phyloP scores from a whole-genome alignment of 2,888 invertebrate species.

The Athalia rosae region DNA sequence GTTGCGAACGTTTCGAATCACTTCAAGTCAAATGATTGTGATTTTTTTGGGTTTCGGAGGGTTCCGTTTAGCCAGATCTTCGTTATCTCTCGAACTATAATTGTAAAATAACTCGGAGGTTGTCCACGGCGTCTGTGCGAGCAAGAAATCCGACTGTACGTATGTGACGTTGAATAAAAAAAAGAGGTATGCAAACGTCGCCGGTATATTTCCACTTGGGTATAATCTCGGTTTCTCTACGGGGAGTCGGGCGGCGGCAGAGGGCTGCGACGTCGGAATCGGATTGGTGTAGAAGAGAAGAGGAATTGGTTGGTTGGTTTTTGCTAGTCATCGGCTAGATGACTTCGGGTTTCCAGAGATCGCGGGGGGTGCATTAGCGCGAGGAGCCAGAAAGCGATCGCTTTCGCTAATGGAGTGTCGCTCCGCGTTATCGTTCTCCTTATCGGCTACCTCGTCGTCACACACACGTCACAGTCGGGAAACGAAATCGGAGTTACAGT shows the following conservation, averaged over 20 bases:
- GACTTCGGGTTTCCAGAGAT: constrained; percentile 29
- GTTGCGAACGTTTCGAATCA: too few relatives aligned
- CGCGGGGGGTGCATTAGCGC: constrained; percentile 39
- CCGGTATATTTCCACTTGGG: not conserved
- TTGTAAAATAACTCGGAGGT: not conserved
- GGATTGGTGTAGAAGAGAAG: constrained; percentile 29
- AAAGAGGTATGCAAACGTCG: too few relatives aligned
- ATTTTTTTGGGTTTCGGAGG: too few relatives aligned
- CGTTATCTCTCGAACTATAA: too few relatives aligned
- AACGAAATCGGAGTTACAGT: constrained; percentile 19
- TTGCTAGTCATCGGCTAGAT: constrained; percentile 40
- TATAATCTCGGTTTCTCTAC: not conserved
- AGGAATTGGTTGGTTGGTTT: constrained; percentile 36
- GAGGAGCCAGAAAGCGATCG: constrained; percentile 31
- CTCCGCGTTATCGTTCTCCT: constrained; percentile 44
- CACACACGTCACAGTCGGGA: constrained; percentile 23
- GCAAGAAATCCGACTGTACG: not conserved
- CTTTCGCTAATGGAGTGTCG: constrained; percentile 43
- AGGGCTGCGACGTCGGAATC: not conserved
- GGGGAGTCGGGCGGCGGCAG: constrained; percentile 2
- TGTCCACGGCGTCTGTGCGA: not conserved
- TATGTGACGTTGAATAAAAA: not conserved
- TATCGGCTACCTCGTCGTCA: constrained; percentile 37
- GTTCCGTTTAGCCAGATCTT: too few relatives aligned
- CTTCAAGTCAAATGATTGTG: too few relatives aligned